Percentiles rank a stretch among this genome's conserved stretches.
Evolutionary conservation across 2,888 invertebrate species (phyloP).

Genomic region (Lasioglossum pauxillum): DNA sequence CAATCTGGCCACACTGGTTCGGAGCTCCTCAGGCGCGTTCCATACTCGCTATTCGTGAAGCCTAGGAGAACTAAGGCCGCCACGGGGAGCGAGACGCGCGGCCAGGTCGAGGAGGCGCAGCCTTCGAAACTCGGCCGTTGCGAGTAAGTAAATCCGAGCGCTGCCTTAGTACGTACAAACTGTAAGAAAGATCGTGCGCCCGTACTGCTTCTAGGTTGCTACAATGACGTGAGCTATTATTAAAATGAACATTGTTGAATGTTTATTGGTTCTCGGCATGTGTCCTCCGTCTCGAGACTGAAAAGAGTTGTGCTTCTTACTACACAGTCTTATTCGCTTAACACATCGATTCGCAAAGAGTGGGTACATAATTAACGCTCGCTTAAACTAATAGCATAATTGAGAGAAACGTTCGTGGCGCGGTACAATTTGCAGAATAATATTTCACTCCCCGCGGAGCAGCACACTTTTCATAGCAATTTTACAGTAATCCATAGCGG

Average conservation of each 20-base stretch:
- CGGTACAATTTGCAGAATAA: not conserved
- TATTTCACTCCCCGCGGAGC: not conserved
- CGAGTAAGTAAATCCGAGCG: too few relatives aligned
- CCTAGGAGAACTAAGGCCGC: too few relatives aligned
- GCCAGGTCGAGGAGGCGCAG: too few relatives aligned
- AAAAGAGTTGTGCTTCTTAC: not conserved
- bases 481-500: not conserved
- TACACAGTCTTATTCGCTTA: conserved; percentile 20
- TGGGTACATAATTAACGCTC: not conserved
- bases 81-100: too few relatives aligned
- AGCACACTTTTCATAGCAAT: not conserved
- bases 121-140: too few relatives aligned
- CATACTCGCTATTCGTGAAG: too few relatives aligned
- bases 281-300: not conserved
- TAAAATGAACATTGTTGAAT: conserved; percentile 4
- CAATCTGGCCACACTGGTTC: too few relatives aligned
- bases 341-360: not conserved
- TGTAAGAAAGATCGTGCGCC: conserved; percentile 8
- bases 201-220: not conserved
- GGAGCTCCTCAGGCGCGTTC: too few relatives aligned
- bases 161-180: conserved; percentile 2
- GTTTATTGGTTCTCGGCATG: not conserved
- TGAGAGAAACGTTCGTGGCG: not conserved
- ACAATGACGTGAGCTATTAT: conserved; percentile 3
- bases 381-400: not conserved